Conservation (phyloP, 2,113 vertebrate species). For the Glareola pratincola region DNA sequence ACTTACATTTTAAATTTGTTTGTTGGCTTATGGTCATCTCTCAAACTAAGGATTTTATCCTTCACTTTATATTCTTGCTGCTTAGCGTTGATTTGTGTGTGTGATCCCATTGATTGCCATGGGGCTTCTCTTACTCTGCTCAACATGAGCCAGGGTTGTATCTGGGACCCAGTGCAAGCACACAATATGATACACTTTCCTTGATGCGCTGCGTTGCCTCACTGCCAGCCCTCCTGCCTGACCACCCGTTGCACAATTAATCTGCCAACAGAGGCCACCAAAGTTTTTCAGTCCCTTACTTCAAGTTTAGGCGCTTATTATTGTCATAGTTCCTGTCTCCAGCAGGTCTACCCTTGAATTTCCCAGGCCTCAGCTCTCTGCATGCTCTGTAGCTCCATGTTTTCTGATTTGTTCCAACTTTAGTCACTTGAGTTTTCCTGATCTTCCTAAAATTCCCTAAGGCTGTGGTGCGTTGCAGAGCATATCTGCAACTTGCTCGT, state of each 20-base stretch:
- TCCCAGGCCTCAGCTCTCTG: not conserved
- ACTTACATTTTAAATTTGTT: not conserved
- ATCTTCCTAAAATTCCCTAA: not conserved
- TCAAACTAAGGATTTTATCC: not conserved
- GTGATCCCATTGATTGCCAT: not conserved
- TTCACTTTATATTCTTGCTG: accelerated
- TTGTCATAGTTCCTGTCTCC: not conserved
- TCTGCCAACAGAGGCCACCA: not conserved
- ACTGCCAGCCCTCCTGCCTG: not conserved
- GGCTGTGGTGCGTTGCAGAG: not conserved
- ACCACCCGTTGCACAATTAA: not conserved
- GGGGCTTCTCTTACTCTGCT: not conserved
- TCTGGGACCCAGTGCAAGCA: not conserved
- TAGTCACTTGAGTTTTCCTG: not conserved
- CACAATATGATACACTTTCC: not conserved
- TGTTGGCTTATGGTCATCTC: not conserved
- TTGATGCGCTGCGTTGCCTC: accelerated
- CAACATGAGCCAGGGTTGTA: not conserved
- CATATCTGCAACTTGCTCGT: not conserved
- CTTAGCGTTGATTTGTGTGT: not conserved
- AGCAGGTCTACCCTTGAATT: not conserved
- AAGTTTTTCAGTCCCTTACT: not conserved
- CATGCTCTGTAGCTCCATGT: not conserved
- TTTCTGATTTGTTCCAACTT: not conserved
- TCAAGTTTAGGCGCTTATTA: not conserved